A percentile compares a stretch with the other conserved stretches of the same genome.
Evolutionary conservation across 2,797 vertebrate genomes (phyloP).

Genomic region (Xyrichtys novacula): DNA sequence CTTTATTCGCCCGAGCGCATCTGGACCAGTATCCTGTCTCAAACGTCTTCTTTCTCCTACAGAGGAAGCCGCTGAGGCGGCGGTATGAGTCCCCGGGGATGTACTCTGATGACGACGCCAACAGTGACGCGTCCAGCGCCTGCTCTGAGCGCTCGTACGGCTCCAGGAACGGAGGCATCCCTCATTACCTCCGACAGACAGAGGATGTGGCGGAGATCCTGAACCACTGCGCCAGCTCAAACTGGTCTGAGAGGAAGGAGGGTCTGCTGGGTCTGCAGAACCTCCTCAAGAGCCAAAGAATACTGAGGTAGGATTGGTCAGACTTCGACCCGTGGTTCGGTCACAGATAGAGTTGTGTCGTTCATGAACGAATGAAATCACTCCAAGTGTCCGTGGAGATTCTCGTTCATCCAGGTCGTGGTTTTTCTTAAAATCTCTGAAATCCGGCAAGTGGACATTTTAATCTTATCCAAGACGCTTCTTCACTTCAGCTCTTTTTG

Average conservation of each 20-base stretch:
- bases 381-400: too few relatives aligned
- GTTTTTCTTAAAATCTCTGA: too few relatives aligned
- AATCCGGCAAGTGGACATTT: too few relatives aligned
- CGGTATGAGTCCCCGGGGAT: constrained; percentile 95
- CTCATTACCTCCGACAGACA: constrained; percentile 94
- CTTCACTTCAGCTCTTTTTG: too few relatives aligned
- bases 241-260: constrained; percentile 98
- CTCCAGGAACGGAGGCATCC: constrained; percentile 94
- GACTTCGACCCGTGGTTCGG: too few relatives aligned
- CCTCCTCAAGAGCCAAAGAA: constrained; percentile 93
- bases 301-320: constrained; percentile 89
- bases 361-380: too few relatives aligned
- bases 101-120: constrained; percentile 96
- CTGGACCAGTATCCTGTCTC: too few relatives aligned
- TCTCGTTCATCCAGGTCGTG: too few relatives aligned
- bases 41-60: constrained; percentile 15
- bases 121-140: constrained; percentile 96
- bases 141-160: constrained; percentile 97
- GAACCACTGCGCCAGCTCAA: constrained; percentile 98
- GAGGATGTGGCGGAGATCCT: constrained; percentile 98
- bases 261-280: constrained; percentile 95
- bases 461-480: too few relatives aligned
- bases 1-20: neutral
- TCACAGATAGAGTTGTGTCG: too few relatives aligned
- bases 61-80: constrained; percentile 95